Evolutionary conservation across 2,888 invertebrate species (phyloP).

Genomic region (Agrochola litura): DNA sequence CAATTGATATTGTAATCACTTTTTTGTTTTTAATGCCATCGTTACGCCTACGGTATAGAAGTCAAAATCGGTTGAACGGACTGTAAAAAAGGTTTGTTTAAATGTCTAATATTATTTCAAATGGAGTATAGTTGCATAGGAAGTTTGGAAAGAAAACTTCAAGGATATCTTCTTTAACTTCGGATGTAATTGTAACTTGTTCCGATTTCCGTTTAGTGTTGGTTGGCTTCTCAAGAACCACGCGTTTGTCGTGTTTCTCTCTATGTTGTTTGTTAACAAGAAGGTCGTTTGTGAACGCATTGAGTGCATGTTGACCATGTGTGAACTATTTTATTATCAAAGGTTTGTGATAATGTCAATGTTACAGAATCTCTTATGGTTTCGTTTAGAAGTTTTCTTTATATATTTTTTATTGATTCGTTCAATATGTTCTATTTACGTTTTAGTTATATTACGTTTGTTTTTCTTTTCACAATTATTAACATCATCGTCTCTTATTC

Average conservation of each 20-base stretch:
- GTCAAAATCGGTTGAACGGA: no score
- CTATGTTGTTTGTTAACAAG: background rate
- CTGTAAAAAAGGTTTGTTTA: no score
- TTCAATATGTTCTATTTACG: no score
- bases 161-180: conserved; percentile 29
- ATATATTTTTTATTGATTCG: no score
- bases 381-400: background rate
- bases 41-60: no score
- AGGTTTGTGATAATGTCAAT: background rate
- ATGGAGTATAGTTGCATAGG: background rate
- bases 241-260: conserved; percentile 33
- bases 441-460: background rate
- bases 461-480: background rate
- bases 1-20: no score
- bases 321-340: conserved; percentile 13
- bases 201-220: conserved; percentile 20
- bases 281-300: conserved; percentile 26
- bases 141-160: conserved; percentile 17
- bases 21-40: no score
- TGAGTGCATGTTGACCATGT: conserved; percentile 32
- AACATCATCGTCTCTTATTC: background rate
- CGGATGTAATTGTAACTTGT: conserved; percentile 34
- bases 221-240: conserved; percentile 1
- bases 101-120: no score
- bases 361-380: background rate